phyloP scores from a whole-genome alignment of 1,140 invertebrate species.

The Asbolus verrucosus region DNA sequence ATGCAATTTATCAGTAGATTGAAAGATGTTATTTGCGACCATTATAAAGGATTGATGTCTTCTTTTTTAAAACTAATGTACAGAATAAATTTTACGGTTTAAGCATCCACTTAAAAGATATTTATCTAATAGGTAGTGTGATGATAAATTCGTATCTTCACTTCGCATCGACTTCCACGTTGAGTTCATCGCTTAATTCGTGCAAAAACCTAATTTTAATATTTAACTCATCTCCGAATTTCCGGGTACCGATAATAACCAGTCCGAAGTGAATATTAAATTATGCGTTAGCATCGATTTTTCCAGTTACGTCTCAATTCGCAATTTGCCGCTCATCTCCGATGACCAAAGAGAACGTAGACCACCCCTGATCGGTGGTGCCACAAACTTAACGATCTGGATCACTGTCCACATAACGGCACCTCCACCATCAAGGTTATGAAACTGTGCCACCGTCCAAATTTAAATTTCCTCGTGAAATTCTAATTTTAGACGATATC shows the following conservation, averaged over 20 bases:
- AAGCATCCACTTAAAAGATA: not conserved
- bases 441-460: no score
- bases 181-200: not conserved
- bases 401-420: not conserved
- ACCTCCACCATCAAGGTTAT: no score
- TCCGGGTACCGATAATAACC: no score
- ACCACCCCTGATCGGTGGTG: not conserved
- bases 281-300: no score
- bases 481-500: not conserved
- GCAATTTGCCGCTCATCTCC: no score
- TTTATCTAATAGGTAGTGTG: not conserved
- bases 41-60: no score
- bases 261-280: no score
- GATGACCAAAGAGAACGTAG: not conserved
- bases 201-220: not conserved
- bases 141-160: not conserved
- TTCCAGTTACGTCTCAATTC: constrained; percentile 55
- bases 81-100: not conserved
- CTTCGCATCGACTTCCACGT: not conserved
- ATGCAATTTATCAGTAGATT: no score
- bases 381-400: not conserved
- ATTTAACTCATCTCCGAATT: not conserved
- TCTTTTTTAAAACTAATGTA: not conserved
- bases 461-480: not conserved
- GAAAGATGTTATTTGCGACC: no score